Percentiles rank a stretch among this genome's conserved stretches.
These are phyloP conservation scores for Tetragnatha versicolor DNA, from an alignment of 1,140 invertebrate genomes.

Conservation along the genomic window DNA sequence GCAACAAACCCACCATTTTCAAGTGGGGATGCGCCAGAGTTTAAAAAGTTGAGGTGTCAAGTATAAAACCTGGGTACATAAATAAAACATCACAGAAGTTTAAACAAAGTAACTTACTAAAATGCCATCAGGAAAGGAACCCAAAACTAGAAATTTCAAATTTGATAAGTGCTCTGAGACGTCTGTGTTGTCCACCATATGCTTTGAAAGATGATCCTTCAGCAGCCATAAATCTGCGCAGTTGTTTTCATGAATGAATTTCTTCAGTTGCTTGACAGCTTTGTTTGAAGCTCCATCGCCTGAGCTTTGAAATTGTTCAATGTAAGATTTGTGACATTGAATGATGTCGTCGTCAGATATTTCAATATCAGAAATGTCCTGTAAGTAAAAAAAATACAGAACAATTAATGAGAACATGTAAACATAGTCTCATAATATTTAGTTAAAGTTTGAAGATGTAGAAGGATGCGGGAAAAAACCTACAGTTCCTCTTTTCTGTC, in stretches of 20 bases:
- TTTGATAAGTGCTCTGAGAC: not conserved
- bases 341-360: constrained; percentile 1
- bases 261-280: not conserved
- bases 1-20: not conserved
- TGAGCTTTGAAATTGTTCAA: not conserved
- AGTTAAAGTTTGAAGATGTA: not conserved
- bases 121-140: not conserved
- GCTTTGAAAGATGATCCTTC: not conserved
- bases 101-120: constrained; percentile 35
- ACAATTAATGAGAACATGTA: not conserved
- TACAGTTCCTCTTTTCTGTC: not conserved
- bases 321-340: constrained; percentile 9
- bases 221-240: constrained; percentile 10
- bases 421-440: not conserved
- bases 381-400: not conserved
- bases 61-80: not conserved
- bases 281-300: not conserved
- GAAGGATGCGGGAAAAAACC: not conserved
- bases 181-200: not conserved
- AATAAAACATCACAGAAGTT: not conserved
- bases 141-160: constrained; percentile 19
- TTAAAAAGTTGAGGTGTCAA: not conserved
- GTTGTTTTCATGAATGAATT: constrained; percentile 34
- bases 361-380: constrained; percentile 1
- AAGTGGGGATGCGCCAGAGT: not conserved